Evolutionary conservation across 2,888 invertebrate genomes (phyloP), one percentile per base, ranked within the genome.

Genomic region (Drosophila maculinotata): DNA sequence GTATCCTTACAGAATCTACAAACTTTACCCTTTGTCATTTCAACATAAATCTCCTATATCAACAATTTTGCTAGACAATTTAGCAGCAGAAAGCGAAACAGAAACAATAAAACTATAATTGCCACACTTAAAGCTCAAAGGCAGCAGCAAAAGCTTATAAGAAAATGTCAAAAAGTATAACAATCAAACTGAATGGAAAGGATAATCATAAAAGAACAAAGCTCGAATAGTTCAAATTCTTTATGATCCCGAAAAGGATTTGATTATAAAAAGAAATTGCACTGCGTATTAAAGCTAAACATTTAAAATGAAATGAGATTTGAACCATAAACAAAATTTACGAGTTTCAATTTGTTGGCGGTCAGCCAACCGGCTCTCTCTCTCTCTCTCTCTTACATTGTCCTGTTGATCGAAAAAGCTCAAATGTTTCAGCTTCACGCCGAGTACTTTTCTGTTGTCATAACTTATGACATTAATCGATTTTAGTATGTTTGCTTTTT

Each of bases 401-500:
- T 28, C 35, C 49, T 36, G 8, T 25, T 53, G 12, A 38, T 8
- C 54, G 12, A 31, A 56, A 25, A 14, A 30, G n/a, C n/a, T 7
- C 38, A 54, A 62, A 33, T 42, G 52, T 49, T 76, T 74, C 8
- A 52, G 58, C 51, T 62, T 56, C 28, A 33, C 12, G 25, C 9
- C 12, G n/a, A 41, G n/a, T 26, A 15, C 48, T 48, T 36, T 44
- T 31, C 20, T 41, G 53, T 58, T 57, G 64, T 70, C 60, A 59
- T 64, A 67, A 76, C 75, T 74, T 51, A 65, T 70, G 49, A 86
- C 83, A 69, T 57, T 69, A 83, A 81, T 81, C 77, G 80, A 81
- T 81, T 81, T 81, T 81, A 64, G 80, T 80, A 47, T 70, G 83
- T 83, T 83, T 69, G 80, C 83, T 79, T 86, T 86, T 79, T 86